Conservation (phyloP, 1,140 invertebrate species). For the Lasioglossum albipes region DNA sequence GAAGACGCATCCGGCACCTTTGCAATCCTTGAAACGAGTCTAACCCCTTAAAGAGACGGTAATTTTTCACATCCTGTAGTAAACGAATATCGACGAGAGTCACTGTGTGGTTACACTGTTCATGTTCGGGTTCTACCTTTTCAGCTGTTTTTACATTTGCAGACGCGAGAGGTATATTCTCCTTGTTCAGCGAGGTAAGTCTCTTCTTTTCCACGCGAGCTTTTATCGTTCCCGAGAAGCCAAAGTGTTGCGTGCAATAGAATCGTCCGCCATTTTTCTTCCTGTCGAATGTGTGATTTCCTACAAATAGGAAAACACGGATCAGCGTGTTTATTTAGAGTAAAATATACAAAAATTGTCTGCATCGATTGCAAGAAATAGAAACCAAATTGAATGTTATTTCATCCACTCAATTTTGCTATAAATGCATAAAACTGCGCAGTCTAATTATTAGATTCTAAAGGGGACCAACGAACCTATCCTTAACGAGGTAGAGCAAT, state of each 20-base stretch:
- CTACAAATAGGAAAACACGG: conserved; percentile 60
- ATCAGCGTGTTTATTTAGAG: too few species aligned
- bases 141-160: conserved; percentile 71
- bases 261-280: conserved; percentile 87
- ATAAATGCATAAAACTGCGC: too few species aligned
- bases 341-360: too few species aligned
- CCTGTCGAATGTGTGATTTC: conserved; percentile 87
- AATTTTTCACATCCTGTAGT: too few species aligned
- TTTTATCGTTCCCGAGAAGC: conserved; percentile 81
- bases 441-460: too few species aligned
- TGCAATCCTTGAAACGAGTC: too few species aligned
- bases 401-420: too few species aligned
- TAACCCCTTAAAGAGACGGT: too few species aligned
- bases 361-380: too few species aligned
- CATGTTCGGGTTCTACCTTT: conserved; percentile 63
- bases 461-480: conserved; percentile 79
- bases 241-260: conserved; percentile 91
- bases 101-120: background rate
- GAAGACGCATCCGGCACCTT: too few species aligned
- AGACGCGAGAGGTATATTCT: conserved; percentile 75
- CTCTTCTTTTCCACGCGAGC: conserved; percentile 75
- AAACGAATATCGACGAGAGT: too few species aligned
- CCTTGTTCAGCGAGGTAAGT: conserved; percentile 73
- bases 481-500: conserved; percentile 85
- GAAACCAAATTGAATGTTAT: too few species aligned